Evolutionary conservation across 2,113 vertebrate species (phyloP).

Genomic region (Pseudonaja textilis): DNA sequence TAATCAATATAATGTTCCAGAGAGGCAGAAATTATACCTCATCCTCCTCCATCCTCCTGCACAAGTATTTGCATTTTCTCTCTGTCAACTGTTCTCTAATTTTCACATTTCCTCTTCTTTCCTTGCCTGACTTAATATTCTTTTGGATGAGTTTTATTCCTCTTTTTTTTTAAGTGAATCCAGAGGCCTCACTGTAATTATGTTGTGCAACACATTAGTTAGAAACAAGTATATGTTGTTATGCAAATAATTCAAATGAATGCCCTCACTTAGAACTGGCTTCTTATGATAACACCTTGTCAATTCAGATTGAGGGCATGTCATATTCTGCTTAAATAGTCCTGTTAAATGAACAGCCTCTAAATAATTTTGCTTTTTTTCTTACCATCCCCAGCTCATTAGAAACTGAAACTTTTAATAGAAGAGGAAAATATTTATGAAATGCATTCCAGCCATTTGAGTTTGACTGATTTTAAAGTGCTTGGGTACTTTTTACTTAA

Average conservation of each 20-base stretch:
- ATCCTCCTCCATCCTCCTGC: background rate
- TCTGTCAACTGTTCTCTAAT: background rate
- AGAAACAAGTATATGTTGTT: background rate
- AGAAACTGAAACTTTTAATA: background rate
- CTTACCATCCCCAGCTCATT: background rate
- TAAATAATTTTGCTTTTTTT: background rate
- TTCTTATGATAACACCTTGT: background rate
- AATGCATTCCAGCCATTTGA: background rate
- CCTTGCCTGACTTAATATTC: background rate
- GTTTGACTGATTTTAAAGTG: background rate
- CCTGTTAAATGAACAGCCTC: background rate
- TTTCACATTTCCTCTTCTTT: background rate
- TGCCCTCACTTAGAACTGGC: background rate
- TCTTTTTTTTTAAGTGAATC: background rate
- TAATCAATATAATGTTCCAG: background rate
- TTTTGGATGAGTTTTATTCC: background rate
- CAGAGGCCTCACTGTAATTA: background rate
- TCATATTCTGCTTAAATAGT: background rate
- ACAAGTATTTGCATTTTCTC: background rate
- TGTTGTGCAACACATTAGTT: background rate
- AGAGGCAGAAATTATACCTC: background rate
- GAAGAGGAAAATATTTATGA: background rate
- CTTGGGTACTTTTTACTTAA: background rate
- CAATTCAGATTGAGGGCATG: background rate
- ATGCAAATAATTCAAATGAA: background rate